These are phyloP conservation scores for Brachionus rotundiformis DNA, from an alignment of 1,140 invertebrate genomes.

Conservation along the genomic window DNA sequence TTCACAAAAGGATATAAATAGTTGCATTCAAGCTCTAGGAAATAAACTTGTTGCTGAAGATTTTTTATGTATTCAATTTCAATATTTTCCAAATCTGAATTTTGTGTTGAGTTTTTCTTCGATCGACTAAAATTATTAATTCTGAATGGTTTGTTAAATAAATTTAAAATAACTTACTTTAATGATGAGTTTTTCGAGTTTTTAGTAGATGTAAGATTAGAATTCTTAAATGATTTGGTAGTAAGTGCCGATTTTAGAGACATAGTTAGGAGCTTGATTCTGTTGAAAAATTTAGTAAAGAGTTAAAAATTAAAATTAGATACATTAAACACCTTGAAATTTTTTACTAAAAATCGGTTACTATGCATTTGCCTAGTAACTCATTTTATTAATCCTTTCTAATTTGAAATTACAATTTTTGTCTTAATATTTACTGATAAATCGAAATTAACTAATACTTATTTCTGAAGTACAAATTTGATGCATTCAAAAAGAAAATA, in stretches of 20 bases:
- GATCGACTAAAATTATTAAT: neutral
- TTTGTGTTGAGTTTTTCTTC: neutral
- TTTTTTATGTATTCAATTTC: constrained; percentile 64
- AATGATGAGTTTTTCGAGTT: neutral
- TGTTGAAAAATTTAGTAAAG: neutral
- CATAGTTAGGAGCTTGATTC: neutral
- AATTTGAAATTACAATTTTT: neutral
- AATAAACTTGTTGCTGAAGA: constrained; percentile 64
- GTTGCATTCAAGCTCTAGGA: constrained; percentile 63
- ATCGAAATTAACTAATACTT: too few species aligned
- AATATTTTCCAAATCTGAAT: constrained; percentile 54
- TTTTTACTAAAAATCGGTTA: constrained; percentile 11
- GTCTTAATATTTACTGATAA: neutral
- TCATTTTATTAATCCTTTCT: neutral
- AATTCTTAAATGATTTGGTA: neutral
- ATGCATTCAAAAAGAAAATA: too few species aligned
- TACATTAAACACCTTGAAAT: constrained; percentile 3
- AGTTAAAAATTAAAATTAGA: neutral
- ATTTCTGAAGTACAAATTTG: too few species aligned
- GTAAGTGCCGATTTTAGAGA: neutral
- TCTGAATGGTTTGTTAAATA: too few species aligned
- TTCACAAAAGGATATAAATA: constrained; percentile 63
- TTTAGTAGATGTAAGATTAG: neutral
- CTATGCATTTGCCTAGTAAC: constrained; percentile 29
- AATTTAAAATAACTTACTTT: constrained; percentile 8